Evolutionary conservation across 2,113 vertebrate genomes (phyloP), one percentile per base, ranked within the genome.

Genomic region (Neolamprologus brichardi): DNA sequence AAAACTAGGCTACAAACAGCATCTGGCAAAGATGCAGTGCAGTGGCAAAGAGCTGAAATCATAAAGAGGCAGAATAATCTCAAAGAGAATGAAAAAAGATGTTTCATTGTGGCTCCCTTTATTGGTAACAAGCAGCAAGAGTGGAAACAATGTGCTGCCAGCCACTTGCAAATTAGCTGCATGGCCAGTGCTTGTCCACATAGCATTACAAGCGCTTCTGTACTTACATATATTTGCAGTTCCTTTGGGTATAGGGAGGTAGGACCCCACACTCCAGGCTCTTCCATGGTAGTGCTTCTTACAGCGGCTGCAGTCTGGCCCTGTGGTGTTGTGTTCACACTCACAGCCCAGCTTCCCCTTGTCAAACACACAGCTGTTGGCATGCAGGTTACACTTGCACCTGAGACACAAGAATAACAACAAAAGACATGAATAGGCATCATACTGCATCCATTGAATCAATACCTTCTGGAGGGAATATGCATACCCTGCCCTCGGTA

Each of bases 301-400:
- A 94, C 98, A 99, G 90, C 97, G 98, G 89, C 98, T 98, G 91
- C 98, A 99, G 96, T 99, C 98, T 81, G 97, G 97, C 52, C 98
- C 98, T 25, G 98, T 99, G 32, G 98, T 99, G 95, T 99, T 99
- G 96, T 99, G 98, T 87, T 99, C 98, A 92, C 98, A 99, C 94
- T 98, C 97, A 84, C 98, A 99, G 88, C 97, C 96, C 87, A 99
- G 95, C 92, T 97, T 97, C 93, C 97, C 98, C 95, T 98, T 98
- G 96, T 98, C 98, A 91, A 97, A 97, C 87, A 98, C 97, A 90
- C 98, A 99, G 96, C 97, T 97, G 90, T 98, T 99, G 95, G 98
- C 98, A 4, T 99, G 98, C 92, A 99, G 97, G 92, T 98, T 99
- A 93, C 98, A 99, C 94, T 99, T 99, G 97, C 98, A 99, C 95